Base-by-base conservation (phyloP, 2,888 invertebrate genomes). In the Lypha dubia region DNA sequence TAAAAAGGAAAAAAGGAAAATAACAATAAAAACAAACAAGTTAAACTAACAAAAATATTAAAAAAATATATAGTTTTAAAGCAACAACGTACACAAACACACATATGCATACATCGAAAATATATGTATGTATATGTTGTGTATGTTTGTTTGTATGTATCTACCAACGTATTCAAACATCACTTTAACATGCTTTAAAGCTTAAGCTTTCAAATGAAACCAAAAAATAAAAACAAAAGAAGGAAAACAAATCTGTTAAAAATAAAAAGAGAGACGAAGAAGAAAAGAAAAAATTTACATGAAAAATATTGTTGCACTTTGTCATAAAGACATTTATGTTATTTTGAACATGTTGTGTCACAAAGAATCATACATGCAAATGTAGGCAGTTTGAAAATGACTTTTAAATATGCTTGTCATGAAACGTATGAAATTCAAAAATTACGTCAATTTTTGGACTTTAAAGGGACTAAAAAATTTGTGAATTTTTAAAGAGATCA, bases 281-380 rank as follows among this genome's bases (percentile, higher is more conserved):
- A 53, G 13, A 51, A 35, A 17, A 58, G 41, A 41, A 28, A 56
- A 24, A 53, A 44, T 51, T 8, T 58, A 73, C 73, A 81, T 51
- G 58, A 68, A 51, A 77, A 81, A 76, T 76, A 74, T 77, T 81
- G 77, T 70, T 63, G 81, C 81, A 84, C 74, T 74, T 84, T 81
- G 73, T 77, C 70, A 81, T 77, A 68, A 68, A 74, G 77, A 77
- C 77, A 77, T 76, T 80, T 60, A 65, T 60, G 62, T 67, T 73
- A 17, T 67, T 53, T 68, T 4, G 41, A 56, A 22, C 11, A 46
- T 71, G 15, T 51, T 77, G n/a, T 83, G 60, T 46, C 41, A 71
- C 15, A 38, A n/a, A 53, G 35, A 20, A 20, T 15, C 13, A 1
- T 17, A 44, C 13, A 74, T 24, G 15, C 5, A 28, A 8, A 67